These are phyloP conservation scores for Brenthis hecate DNA, from an alignment of 2,888 invertebrate genomes.

Conservation along the genomic window DNA sequence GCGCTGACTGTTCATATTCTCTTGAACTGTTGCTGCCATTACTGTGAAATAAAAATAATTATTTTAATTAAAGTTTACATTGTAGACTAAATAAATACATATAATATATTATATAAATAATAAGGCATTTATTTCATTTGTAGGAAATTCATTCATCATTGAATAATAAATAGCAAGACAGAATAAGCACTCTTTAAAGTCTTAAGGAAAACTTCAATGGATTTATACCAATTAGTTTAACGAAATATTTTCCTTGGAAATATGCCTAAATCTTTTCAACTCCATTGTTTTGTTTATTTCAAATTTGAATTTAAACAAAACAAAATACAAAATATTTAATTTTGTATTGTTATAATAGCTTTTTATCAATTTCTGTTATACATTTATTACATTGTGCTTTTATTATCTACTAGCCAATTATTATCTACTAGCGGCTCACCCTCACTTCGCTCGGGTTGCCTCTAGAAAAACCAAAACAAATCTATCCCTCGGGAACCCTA, in stretches of 20 bases:
- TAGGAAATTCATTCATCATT: background rate
- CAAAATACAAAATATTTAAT: background rate
- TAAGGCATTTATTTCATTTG: background rate
- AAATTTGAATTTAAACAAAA: background rate
- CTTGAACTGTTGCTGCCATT: constrained; percentile 71
- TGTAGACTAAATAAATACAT: background rate
- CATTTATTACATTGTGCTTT: too few relatives aligned
- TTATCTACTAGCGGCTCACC: too few relatives aligned
- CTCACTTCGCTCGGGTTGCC: too few relatives aligned
- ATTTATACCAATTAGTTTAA: constrained; percentile 33
- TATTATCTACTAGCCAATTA: too few relatives aligned
- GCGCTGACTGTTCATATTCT: constrained; percentile 75
- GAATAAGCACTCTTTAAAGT: constrained; percentile 27
- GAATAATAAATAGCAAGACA: constrained; percentile 15
- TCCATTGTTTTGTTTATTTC: constrained; percentile 25
- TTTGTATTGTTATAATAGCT: constrained; percentile 5
- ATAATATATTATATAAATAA: background rate
- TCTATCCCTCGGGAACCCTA: too few relatives aligned
- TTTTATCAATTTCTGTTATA: background rate
- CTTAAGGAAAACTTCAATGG: constrained; percentile 27
- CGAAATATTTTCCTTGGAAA: constrained; percentile 19
- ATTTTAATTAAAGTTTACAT: background rate
- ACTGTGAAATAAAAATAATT: constrained; percentile 47
- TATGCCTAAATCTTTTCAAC: constrained; percentile 21
- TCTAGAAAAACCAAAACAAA: too few relatives aligned